Conservation (phyloP, 2,888 invertebrate genomes). For the Cabera pusaria region DNA sequence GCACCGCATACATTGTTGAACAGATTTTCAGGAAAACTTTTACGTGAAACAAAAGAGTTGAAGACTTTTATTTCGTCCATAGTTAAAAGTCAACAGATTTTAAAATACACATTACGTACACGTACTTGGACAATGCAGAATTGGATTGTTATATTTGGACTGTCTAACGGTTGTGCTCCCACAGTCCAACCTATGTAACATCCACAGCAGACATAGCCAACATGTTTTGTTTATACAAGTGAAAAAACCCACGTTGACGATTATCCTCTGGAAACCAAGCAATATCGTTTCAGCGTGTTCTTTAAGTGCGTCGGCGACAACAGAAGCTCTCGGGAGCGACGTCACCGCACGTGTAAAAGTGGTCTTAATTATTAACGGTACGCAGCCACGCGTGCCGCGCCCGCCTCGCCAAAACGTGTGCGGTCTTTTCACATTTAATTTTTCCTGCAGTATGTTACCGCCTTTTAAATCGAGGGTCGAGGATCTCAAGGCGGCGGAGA, state of each 20-base stretch:
- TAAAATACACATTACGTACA: no score
- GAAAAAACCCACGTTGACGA: not conserved
- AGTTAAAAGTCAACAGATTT: no score
- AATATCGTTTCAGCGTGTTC: conserved; percentile 21
- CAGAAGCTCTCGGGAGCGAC: conserved; percentile 18
- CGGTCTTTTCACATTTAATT: conserved; percentile 25
- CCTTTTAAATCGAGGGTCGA: conserved; percentile 41
- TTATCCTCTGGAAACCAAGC: conserved; percentile 14
- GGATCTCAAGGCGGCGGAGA: conserved; percentile 40
- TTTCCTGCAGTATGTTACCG: conserved; percentile 29
- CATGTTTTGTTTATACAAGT: no score
- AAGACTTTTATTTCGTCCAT: no score
- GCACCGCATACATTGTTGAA: conserved; percentile 8
- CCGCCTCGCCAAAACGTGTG: not conserved
- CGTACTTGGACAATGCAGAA: no score
- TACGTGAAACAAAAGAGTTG: no score
- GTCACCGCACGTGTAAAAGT: conserved; percentile 52
- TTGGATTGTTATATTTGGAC: no score
- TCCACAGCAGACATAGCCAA: no score
- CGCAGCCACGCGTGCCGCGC: conserved; percentile 7
- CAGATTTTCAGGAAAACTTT: conserved; percentile 1
- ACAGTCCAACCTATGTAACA: no score
- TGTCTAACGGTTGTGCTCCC: no score
- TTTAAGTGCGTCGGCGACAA: conserved; percentile 22
- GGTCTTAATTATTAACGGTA: conserved; percentile 73